These are phyloP conservation scores for Nowickia ferox DNA, from an alignment of 2,888 invertebrate genomes.

Conservation along the genomic window DNA sequence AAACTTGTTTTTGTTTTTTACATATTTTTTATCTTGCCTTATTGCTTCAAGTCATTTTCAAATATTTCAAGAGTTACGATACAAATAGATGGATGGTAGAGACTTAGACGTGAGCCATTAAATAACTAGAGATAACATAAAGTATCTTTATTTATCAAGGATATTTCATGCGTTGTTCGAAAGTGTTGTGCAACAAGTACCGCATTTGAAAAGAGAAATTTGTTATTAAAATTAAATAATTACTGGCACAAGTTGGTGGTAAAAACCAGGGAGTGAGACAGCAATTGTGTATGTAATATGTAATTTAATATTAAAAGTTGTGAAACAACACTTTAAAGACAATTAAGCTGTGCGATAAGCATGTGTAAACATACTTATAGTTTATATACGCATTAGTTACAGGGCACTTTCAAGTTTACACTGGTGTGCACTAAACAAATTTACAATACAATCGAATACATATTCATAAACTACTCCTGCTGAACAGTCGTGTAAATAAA, in stretches of 20 bases:
- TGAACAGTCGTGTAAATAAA: constrained; percentile 16
- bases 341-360: not conserved
- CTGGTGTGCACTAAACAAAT: not conserved
- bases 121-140: constrained; percentile 36
- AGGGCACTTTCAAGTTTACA: not conserved
- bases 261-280: not conserved
- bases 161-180: not conserved
- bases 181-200: not conserved
- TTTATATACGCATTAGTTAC: too few relatives aligned
- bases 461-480: constrained; percentile 24
- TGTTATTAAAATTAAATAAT: constrained; percentile 45
- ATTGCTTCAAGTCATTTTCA: constrained; percentile 40
- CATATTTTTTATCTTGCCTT: constrained; percentile 18
- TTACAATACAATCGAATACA: constrained; percentile 28
- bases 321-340: not conserved
- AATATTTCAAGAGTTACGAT: constrained; percentile 17
- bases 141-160: constrained; percentile 55
- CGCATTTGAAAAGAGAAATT: constrained; percentile 12
- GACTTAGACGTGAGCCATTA: constrained; percentile 41
- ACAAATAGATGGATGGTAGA: constrained; percentile 2
- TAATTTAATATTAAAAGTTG: constrained; percentile 10
- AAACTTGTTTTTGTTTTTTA: constrained; percentile 20
- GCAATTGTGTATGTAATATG: not conserved
- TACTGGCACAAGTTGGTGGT: not conserved
- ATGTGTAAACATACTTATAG: too few relatives aligned